Evolutionary conservation across 2,113 vertebrate genomes (phyloP).

Genomic region (Saimiri boliviensis): DNA sequence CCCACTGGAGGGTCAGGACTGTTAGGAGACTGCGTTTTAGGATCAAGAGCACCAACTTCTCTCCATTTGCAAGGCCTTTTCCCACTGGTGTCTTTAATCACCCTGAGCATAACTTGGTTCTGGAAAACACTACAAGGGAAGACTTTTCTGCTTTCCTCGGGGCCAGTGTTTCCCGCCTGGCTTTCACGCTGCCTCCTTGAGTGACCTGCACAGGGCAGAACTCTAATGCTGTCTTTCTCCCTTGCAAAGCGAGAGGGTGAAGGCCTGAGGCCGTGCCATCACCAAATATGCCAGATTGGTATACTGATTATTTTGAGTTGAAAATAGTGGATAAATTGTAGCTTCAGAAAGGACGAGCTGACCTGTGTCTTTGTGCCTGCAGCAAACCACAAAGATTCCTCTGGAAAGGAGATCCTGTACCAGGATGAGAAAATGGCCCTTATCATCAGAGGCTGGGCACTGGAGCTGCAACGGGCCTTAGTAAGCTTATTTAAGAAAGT

Average conservation of each 20-base stretch:
- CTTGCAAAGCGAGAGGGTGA: not conserved
- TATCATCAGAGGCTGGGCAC: not conserved
- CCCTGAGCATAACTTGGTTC: not conserved
- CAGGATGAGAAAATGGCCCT: not conserved
- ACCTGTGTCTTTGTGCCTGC: too few species aligned
- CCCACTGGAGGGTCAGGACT: not conserved
- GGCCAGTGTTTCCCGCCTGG: not conserved
- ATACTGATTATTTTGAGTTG: too few species aligned
- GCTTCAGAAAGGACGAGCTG: too few species aligned
- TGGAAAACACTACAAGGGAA: not conserved
- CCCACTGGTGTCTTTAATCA: too few species aligned
- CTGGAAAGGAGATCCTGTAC: not conserved
- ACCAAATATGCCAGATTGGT: too few species aligned
- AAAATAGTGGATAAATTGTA: too few species aligned
- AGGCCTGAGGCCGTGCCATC: not conserved
- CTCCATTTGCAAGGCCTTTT: not conserved
- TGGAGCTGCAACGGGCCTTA: not conserved
- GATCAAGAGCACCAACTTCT: not conserved
- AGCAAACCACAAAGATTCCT: too few species aligned
- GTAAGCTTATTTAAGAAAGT: not conserved
- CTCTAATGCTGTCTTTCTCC: not conserved
- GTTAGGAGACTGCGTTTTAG: not conserved
- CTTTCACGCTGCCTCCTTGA: fast-evolving
- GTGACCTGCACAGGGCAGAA: not conserved
- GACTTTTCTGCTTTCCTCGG: too few species aligned